Conservation (phyloP, 2,113 vertebrate genomes). For the Eurystomus gularis region DNA sequence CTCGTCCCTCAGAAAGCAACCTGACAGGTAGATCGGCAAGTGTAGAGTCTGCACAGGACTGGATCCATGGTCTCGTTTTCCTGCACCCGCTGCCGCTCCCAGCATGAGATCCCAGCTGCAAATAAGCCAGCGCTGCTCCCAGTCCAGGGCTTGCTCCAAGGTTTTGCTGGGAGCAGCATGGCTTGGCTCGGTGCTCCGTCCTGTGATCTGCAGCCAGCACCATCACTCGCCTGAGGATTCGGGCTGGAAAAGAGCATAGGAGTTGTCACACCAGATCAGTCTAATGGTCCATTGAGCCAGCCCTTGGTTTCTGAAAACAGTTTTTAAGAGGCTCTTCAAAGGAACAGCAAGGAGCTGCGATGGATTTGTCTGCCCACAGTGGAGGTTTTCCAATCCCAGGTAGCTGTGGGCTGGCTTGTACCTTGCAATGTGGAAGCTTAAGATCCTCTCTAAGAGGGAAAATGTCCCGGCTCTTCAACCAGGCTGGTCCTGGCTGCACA, state of each 20-base stretch:
- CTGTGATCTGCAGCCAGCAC: constrained; percentile 6
- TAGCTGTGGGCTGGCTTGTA: not conserved
- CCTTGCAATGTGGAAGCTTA: not conserved
- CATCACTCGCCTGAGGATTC: not conserved
- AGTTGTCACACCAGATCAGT: not conserved
- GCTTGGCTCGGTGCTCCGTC: rapidly evolving
- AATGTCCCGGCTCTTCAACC: not conserved
- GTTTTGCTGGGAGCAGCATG: rapidly evolving
- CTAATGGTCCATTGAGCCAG: not conserved
- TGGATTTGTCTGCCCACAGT: not conserved
- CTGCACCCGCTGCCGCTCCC: rapidly evolving
- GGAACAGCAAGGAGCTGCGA: rapidly evolving
- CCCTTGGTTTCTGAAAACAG: not conserved
- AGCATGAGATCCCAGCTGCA: not conserved
- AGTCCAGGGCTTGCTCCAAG: rapidly evolving
- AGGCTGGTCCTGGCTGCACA: not conserved
- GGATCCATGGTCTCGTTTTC: not conserved
- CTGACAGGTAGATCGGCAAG: not conserved
- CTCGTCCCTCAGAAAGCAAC: not conserved
- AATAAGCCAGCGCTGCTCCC: rapidly evolving
- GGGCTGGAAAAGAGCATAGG: not conserved
- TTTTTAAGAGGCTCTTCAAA: not conserved
- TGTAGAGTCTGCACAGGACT: not conserved
- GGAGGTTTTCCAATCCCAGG: not conserved
- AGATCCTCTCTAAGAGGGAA: not conserved